Evolutionary conservation across 2,888 invertebrate species (phyloP).

Genomic region (Macrosoma leucophasiata): DNA sequence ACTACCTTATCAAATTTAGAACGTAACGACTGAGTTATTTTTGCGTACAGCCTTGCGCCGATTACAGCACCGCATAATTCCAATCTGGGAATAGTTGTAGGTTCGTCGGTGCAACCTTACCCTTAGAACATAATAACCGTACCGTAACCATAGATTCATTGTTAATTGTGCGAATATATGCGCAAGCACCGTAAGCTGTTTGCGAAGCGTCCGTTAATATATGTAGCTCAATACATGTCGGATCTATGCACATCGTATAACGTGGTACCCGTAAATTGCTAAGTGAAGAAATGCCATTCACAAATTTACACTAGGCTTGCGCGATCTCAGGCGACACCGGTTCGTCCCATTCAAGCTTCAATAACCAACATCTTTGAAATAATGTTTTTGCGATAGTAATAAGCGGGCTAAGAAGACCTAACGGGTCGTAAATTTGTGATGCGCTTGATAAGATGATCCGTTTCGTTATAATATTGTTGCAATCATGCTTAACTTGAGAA

Average conservation of each 20-base stretch:
- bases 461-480: slow-evolving; percentile 9
- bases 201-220: slow-evolving; percentile 24
- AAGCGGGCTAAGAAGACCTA: slow-evolving; percentile 22
- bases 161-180: slow-evolving; percentile 21
- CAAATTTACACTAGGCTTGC: slow-evolving; percentile 5
- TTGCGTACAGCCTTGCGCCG: slow-evolving; percentile 19
- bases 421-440: slow-evolving; percentile 25
- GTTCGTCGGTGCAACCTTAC: slow-evolving; percentile 28
- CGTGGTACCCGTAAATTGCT: slow-evolving; percentile 4
- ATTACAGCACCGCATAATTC: slow-evolving; percentile 27
- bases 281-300: neutral
- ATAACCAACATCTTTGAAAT: slow-evolving; percentile 18
- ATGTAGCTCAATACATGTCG: slow-evolving; percentile 10
- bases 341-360: slow-evolving; percentile 11
- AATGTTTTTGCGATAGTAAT: slow-evolving; percentile 22
- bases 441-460: slow-evolving; percentile 18
- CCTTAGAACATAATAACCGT: slow-evolving; percentile 27
- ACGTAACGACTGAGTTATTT: slow-evolving; percentile 14
- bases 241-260: slow-evolving; percentile 1
- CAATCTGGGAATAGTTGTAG: slow-evolving; percentile 26
- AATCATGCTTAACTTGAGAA: slow-evolving; percentile 1
- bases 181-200: slow-evolving; percentile 25
- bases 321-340: slow-evolving; percentile 5
- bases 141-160: slow-evolving; percentile 12
- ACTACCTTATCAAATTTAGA: slow-evolving; percentile 13